A percentile compares a stretch with the other conserved stretches of the same genome.
These are phyloP conservation scores for Heteropelma amictum DNA, from an alignment of 2,888 invertebrate species.

Conservation along the genomic window DNA sequence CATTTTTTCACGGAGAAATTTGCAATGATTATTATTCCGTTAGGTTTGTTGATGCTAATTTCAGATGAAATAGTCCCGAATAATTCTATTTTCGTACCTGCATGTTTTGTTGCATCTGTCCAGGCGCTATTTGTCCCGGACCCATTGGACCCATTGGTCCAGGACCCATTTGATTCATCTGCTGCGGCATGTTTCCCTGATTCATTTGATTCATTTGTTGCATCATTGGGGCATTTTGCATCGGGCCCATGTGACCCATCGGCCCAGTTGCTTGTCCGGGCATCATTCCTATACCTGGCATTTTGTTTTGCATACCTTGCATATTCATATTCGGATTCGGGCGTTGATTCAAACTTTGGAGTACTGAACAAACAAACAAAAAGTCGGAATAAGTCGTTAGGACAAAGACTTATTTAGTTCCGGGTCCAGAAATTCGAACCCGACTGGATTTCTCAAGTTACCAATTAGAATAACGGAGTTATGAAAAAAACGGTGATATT, in stretches of 20 bases:
- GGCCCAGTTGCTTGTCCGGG: conserved; percentile 77
- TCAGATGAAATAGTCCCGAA: not conserved
- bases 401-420: not conserved
- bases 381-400: not conserved
- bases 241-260: conserved; percentile 79
- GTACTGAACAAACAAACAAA: conserved; percentile 74
- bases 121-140: conserved; percentile 68
- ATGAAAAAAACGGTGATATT: too few species aligned
- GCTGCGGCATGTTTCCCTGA: conserved; percentile 73
- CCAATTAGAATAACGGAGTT: too few species aligned
- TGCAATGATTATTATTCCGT: not conserved
- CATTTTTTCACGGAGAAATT: not conserved
- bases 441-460: too few species aligned
- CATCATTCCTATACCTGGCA: conserved; percentile 78
- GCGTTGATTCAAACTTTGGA: conserved; percentile 87
- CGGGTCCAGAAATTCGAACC: too few species aligned
- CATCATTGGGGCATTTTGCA: conserved; percentile 80
- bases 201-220: conserved; percentile 77
- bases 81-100: conserved; percentile 58
- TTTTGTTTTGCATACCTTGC: conserved; percentile 81
- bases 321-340: conserved; percentile 81
- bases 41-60: not conserved
- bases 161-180: conserved; percentile 74
- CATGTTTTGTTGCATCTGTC: conserved; percentile 74
- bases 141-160: conserved; percentile 70